Evolutionary conservation across 1,140 invertebrate genomes (phyloP).

Genomic region (Monomorium pharaonis): DNA sequence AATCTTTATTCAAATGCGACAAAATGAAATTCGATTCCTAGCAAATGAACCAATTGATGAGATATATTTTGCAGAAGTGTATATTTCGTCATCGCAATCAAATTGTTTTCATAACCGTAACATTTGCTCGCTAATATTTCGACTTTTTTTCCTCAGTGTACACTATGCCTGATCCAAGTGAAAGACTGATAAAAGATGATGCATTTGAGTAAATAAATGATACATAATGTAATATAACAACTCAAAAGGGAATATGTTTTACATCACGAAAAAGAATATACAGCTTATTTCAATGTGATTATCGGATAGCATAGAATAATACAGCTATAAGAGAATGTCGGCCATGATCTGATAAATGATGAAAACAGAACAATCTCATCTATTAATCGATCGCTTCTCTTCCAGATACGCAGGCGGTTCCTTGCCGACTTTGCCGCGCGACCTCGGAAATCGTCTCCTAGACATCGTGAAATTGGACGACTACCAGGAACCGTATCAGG

Average conservation of each 20-base stretch:
- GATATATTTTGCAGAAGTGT: too few relatives aligned
- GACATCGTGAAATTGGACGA: constrained; percentile 89
- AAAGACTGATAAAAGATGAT: background rate
- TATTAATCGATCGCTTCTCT: constrained; percentile 11
- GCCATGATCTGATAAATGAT: too few relatives aligned
- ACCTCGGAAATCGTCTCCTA: constrained; percentile 82
- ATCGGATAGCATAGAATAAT: background rate
- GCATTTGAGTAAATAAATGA: background rate
- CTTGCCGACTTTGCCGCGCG: constrained; percentile 83
- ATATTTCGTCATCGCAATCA: too few relatives aligned
- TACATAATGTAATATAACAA: background rate
- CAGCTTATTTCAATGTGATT: background rate
- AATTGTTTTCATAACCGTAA: too few relatives aligned
- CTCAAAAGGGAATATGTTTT: background rate
- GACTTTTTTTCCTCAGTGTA: background rate
- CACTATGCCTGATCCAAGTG: too few relatives aligned
- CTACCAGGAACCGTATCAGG: constrained; percentile 93
- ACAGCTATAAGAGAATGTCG: background rate
- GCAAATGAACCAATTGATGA: too few relatives aligned
- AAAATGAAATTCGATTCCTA: too few relatives aligned
- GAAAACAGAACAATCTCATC: background rate
- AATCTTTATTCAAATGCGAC: too few relatives aligned
- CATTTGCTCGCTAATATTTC: too few relatives aligned
- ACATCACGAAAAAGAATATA: background rate
- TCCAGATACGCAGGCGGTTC: constrained; percentile 85